Evolutionary conservation across 2,888 invertebrate species (phyloP).

Genomic region (Leptinotarsa juncta): DNA sequence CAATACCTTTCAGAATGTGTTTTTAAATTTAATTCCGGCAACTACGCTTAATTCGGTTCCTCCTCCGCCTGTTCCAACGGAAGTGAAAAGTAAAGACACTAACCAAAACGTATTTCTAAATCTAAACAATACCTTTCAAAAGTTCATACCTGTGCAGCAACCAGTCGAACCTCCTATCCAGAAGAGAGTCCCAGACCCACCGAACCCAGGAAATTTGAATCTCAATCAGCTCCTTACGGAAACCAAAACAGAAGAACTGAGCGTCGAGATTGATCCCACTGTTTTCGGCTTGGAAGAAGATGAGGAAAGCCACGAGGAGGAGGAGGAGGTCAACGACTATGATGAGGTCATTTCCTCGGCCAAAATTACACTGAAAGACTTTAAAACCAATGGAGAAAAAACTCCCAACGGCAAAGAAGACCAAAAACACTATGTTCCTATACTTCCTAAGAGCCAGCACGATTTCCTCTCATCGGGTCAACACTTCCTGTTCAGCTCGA

Average conservation of each 20-base stretch:
- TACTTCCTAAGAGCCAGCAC: constrained; percentile 51
- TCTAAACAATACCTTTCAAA: constrained; percentile 59
- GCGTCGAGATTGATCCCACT: constrained; percentile 62
- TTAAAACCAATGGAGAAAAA: constrained; percentile 48
- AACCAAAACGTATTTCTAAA: constrained; percentile 62
- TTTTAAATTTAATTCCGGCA: constrained; percentile 60
- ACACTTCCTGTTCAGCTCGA: constrained; percentile 58
- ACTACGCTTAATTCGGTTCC: constrained; percentile 45
- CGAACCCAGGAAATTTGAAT: constrained; percentile 47
- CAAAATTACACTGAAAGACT: constrained; percentile 51
- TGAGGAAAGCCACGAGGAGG: constrained; percentile 46
- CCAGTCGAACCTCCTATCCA: constrained; percentile 19
- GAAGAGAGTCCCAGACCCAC: constrained; percentile 24
- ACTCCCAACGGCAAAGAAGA: constrained; percentile 48
- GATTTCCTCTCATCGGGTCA: constrained; percentile 54
- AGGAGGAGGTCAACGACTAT: constrained; percentile 55
- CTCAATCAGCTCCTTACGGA: constrained; percentile 56
- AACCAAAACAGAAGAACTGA: constrained; percentile 61
- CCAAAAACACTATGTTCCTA: constrained; percentile 51
- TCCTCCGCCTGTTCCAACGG: constrained; percentile 12
- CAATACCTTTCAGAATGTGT: constrained; percentile 59
- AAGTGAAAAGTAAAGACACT: constrained; percentile 52
- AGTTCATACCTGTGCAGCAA: constrained; percentile 53
- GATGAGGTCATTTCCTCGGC: constrained; percentile 58
- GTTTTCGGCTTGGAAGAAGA: constrained; percentile 55